These are phyloP conservation scores for Philopotamus ludificatus DNA, from an alignment of 1,140 invertebrate species.

Conservation along the genomic window DNA sequence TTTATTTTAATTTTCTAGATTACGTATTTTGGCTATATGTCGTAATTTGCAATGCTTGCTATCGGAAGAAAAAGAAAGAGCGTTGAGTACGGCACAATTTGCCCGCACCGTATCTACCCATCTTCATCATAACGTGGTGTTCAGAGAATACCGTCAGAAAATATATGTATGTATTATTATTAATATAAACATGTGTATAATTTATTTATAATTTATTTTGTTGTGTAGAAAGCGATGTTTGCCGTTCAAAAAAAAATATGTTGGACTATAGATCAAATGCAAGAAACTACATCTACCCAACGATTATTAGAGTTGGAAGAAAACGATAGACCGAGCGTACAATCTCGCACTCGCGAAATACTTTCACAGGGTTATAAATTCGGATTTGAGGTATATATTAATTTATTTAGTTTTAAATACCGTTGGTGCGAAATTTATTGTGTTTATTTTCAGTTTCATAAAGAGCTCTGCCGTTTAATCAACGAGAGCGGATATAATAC, in stretches of 20 bases:
- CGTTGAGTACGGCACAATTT: conserved; percentile 76
- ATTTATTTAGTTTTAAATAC: neutral
- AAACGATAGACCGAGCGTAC: conserved; percentile 45
- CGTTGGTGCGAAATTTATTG: conserved; percentile 10
- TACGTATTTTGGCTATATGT: conserved; percentile 54
- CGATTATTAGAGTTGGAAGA: conserved; percentile 41
- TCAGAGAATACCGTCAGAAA: conserved; percentile 35
- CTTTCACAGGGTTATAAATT: conserved; percentile 85
- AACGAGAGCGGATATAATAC: conserved; percentile 45
- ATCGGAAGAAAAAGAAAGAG: conserved; percentile 73
- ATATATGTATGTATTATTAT: conserved; percentile 34
- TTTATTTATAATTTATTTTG: conserved; percentile 6
- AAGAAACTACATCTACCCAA: conserved; percentile 28
- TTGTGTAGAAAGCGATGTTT: conserved; percentile 33
- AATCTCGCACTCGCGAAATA: conserved; percentile 71
- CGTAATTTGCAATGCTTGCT: conserved; percentile 77
- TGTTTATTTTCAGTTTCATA: conserved; percentile 66
- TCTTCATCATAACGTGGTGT: conserved; percentile 41
- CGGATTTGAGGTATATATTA: conserved; percentile 87
- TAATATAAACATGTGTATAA: neutral
- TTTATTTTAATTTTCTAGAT: conserved; percentile 30
- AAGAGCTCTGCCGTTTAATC: conserved; percentile 69
- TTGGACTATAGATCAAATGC: conserved; percentile 34
- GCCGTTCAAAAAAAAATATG: conserved; percentile 28
- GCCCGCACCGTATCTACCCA: conserved; percentile 67